Evolutionary conservation across 2,797 vertebrate genomes (phyloP), one percentile per base, ranked within the genome.

Genomic region (Paramormyrops hopkinsi): DNA sequence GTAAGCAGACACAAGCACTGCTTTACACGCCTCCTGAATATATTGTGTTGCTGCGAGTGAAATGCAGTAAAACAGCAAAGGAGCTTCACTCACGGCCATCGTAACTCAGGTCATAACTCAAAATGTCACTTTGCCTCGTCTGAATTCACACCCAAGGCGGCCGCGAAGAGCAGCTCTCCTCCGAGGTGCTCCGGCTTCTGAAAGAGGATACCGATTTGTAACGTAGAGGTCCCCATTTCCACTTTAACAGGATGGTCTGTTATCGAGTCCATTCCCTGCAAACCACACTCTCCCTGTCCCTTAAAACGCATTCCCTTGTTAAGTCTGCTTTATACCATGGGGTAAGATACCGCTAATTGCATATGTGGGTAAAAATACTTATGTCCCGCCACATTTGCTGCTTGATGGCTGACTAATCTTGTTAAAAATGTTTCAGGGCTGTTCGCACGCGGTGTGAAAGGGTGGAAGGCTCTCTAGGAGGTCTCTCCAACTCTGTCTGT

Each of bases 351-450:
- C 29, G 3, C 50, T 82, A 88, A 88, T 79, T 69, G 46, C 25
- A 82, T 88, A 88, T 76, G 22, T 69, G 69, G 51, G 79, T 41
- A 76, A 53, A 51, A 88, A 50, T 22, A 62, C 33, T 87, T n/a
- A 1, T 56, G 6, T 46, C 9, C 86, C 4, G 2, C 86, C 8
- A 44, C 56, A 62, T 79, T 76, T 53, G 22, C 44, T 65, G 6
- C 65, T 79, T 79, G 62, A 54, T 88, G 62, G 62, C 88, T 88
- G 25, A n/a, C 25, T 88, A 88, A 88, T 88, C 62, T 79, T 88
- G 29, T 88, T 88, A 25, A 79, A 50, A 73, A 51, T 46, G 50
- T 88, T 88, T 88, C 19, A 53, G 88, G 44, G 46, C 46, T 33
- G 4, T 19, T 62, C 41, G 7, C 53, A 4, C 0, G 56, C 37